Evolutionary conservation across 2,113 vertebrate genomes (phyloP).

Genomic region (Xenopus borealis): DNA sequence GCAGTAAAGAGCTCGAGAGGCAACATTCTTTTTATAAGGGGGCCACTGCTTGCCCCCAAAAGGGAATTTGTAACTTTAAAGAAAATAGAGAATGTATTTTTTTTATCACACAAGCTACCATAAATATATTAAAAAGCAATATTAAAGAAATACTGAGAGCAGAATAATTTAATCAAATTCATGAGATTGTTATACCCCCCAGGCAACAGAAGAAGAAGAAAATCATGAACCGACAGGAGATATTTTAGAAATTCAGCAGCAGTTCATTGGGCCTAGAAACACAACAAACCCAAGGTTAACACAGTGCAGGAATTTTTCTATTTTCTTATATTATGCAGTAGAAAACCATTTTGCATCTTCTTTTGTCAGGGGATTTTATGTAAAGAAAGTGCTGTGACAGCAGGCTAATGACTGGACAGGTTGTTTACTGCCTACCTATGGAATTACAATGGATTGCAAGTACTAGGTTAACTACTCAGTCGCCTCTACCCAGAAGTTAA

Average conservation of each 20-base stretch:
- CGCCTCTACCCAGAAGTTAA: too few species aligned
- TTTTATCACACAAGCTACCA: constrained; percentile 51
- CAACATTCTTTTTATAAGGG: too few species aligned
- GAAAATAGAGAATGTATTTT: not conserved
- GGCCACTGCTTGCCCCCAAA: too few species aligned
- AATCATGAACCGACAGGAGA: constrained; percentile 51
- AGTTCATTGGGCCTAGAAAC: not conserved
- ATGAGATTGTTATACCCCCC: constrained; percentile 61
- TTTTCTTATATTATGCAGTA: too few species aligned
- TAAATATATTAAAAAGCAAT: too few species aligned
- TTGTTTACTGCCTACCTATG: constrained; percentile 14
- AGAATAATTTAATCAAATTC: constrained; percentile 65
- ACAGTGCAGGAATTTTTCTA: too few species aligned
- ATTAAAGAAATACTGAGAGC: not conserved
- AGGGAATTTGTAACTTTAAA: too few species aligned
- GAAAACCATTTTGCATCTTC: constrained; percentile 16
- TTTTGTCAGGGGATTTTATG: constrained; percentile 23
- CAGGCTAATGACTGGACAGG: constrained; percentile 28
- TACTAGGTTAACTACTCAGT: too few species aligned
- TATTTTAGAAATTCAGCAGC: not conserved
- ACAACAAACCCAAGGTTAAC: not conserved
- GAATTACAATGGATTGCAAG: constrained; percentile 9
- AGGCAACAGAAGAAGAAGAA: constrained; percentile 53
- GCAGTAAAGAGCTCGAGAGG: too few species aligned
- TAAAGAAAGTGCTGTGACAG: constrained; percentile 16